Percentiles rank a stretch among this genome's conserved stretches.
Evolutionary conservation across 1,140 invertebrate genomes (phyloP).

Genomic region (Papilio xuthus): DNA sequence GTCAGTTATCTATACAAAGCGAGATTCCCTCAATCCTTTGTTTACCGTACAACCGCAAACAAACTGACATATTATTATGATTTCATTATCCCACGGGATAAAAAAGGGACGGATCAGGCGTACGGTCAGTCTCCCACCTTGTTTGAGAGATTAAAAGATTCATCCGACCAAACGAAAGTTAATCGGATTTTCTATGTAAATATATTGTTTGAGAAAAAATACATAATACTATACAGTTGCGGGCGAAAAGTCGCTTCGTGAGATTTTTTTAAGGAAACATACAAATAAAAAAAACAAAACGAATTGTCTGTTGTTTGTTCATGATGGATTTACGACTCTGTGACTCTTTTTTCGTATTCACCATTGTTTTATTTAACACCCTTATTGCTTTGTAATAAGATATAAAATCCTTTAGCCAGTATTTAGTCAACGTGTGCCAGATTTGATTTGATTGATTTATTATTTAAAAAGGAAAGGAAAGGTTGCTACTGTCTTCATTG

Average conservation of each 20-base stretch:
- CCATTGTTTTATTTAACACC: slow-evolving; percentile 47
- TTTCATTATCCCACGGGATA: slow-evolving; percentile 54
- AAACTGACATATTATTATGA: slow-evolving; percentile 62
- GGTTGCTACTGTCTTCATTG: slow-evolving; percentile 53
- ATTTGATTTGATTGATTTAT: slow-evolving; percentile 56
- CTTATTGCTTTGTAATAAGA: slow-evolving; percentile 44
- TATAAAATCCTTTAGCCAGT: slow-evolving; percentile 42
- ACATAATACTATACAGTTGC: slow-evolving; percentile 65
- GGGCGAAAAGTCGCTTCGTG: slow-evolving; percentile 47
- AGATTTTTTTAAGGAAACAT: slow-evolving; percentile 44
- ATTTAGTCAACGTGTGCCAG: slow-evolving; percentile 41
- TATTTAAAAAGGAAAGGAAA: slow-evolving; percentile 42
- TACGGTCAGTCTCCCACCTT: slow-evolving; percentile 51
- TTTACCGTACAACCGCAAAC: slow-evolving; percentile 59
- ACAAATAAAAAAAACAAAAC: slow-evolving; percentile 43
- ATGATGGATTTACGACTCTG: slow-evolving; percentile 64
- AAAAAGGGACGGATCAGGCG: slow-evolving; percentile 54
- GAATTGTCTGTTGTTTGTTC: slow-evolving; percentile 51
- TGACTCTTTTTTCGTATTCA: slow-evolving; percentile 52
- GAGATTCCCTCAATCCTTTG: slow-evolving; percentile 48
- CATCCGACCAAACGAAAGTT: slow-evolving; percentile 57
- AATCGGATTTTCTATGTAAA: slow-evolving; percentile 73
- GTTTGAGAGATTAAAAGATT: slow-evolving; percentile 53
- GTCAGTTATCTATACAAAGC: slow-evolving; percentile 49
- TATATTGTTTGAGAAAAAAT: slow-evolving; percentile 59